Evolutionary conservation across 2,888 invertebrate genomes (phyloP), one percentile per base, ranked within the genome.

Genomic region (Hyppa rectilinea): DNA sequence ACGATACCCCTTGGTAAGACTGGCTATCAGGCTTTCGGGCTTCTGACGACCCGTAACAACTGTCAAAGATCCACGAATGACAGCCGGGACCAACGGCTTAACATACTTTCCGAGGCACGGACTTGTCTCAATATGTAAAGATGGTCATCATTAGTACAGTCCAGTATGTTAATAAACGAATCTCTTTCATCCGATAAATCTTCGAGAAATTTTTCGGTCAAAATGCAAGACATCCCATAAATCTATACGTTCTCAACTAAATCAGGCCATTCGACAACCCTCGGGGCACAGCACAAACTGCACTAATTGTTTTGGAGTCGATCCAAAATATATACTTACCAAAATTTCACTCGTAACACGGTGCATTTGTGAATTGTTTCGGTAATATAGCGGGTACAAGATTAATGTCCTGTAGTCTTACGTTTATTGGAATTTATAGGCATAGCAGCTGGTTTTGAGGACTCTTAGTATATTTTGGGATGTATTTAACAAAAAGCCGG

Each of bases 241-340:
- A 81, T 78, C 52, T 58, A 26, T 58, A 66, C 31, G 58, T 31
- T 47, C 17, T 29, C 40, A 67, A 49, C 45, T 45, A 61, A 76
- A 73, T 73, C 50, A 36, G 60, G 34, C n/a, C 56, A 34, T 64
- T 78, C 75, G 84, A 75, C 77, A 84, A 59, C 85, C 86, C 84
- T 84, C 29, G 56, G 17, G 23, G 49, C 34, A 73, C 58, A 72
- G 72, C 87, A 86, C 87, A 87, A 86, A 87, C 90, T 89, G 91
- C 91, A 91, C 94, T 96, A 95, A 95, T 95, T 95, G 94, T 95
- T 95, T 96, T 96, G 95, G 95, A 94, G 87, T 85, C 90, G 84
- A 89, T 95, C 95, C 95, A 95, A 95, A 92, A 94, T 93, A 93
- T 92, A 92, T 93, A 93, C 94, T 94, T 93, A 94, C 91, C 89